Percentiles rank a stretch among this genome's conserved stretches.
Conservation (phyloP, 1,140 invertebrate species). For the Myzus persicae region DNA sequence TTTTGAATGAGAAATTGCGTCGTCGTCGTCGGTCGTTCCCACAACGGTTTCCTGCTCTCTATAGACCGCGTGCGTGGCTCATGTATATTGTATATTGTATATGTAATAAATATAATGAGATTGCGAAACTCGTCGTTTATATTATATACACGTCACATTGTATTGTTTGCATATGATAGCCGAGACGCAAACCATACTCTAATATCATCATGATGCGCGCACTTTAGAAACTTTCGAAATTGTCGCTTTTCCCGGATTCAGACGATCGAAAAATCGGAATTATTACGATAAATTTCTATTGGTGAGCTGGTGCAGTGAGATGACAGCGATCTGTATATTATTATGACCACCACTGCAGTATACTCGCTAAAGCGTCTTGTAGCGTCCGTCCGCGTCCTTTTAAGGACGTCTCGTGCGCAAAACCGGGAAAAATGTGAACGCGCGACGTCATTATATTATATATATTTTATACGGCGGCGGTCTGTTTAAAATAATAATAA, state of each 20-base stretch:
- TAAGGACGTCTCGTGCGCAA: slow-evolving; percentile 33
- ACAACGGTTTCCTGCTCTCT: neutral
- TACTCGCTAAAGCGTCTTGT: neutral
- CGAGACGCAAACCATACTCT: neutral
- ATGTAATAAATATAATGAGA: no score
- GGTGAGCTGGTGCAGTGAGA: neutral
- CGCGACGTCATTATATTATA: neutral
- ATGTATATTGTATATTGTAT: neutral
- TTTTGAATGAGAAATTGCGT: neutral
- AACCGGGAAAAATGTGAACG: neutral
- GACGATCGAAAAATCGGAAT: neutral
- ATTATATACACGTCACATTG: neutral
- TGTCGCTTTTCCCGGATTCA: neutral
- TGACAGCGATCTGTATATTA: neutral
- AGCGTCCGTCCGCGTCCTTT: slow-evolving; percentile 6
- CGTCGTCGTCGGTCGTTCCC: neutral
- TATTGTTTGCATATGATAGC: neutral
- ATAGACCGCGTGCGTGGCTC: neutral
- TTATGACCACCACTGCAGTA: neutral
- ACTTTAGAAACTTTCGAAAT: neutral
- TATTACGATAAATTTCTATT: neutral
- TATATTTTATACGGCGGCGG: neutral
- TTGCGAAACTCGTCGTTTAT: neutral
- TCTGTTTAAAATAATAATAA: neutral
- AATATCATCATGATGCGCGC: neutral